phyloP scores from a whole-genome alignment of 2,797 vertebrate species.

The Chanos chanos region DNA sequence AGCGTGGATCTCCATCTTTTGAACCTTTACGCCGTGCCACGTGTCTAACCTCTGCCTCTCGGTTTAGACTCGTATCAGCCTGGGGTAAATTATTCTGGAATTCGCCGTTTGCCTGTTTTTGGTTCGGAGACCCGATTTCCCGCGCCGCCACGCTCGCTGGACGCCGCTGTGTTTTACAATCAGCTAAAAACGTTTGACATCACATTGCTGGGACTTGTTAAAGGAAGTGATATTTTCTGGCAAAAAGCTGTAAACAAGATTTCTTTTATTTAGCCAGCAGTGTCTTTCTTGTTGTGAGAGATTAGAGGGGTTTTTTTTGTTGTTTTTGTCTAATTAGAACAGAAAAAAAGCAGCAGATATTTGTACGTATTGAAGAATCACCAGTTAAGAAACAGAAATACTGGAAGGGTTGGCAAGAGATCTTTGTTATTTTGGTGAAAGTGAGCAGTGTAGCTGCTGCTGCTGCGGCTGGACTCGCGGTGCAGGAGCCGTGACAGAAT shows the following conservation, averaged over 20 bases:
- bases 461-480: constrained; percentile 55
- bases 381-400: no score
- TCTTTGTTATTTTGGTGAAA: no score
- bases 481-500: constrained; percentile 65
- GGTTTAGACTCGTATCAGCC: constrained; percentile 36
- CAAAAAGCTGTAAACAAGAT: constrained; percentile 12
- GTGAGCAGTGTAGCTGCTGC: no score
- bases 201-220: neutral
- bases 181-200: neutral
- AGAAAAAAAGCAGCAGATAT: no score
- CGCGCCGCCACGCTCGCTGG: constrained; percentile 5
- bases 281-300: constrained; percentile 15
- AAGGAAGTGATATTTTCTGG: constrained; percentile 8
- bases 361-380: no score
- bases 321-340: no score
- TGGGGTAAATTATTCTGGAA: constrained; percentile 34
- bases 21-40: constrained; percentile 39
- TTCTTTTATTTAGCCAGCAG: neutral
- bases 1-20: constrained; percentile 35
- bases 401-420: no score
- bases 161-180: constrained; percentile 14
- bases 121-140: constrained; percentile 9
- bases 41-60: constrained; percentile 45
- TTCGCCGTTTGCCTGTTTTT: constrained; percentile 39
- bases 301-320: no score